Evolutionary conservation across 1,140 invertebrate genomes (phyloP).

Genomic region (Diprion similis): DNA sequence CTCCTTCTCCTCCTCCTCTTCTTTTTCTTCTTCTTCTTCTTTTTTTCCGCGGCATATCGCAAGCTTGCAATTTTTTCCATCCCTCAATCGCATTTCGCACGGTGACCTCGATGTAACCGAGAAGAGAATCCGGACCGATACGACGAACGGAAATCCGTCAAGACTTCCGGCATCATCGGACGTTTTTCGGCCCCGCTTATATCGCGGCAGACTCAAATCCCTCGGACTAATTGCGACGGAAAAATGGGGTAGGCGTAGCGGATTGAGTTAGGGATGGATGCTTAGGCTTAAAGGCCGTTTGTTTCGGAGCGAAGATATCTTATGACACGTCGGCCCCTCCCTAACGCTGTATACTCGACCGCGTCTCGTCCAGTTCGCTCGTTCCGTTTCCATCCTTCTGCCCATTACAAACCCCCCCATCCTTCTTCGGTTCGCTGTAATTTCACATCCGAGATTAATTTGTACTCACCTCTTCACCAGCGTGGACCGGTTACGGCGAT

Average conservation of each 20-base stretch:
- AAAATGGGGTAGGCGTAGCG: not conserved
- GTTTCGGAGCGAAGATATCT: constrained; percentile 4
- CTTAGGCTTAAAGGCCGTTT: not conserved
- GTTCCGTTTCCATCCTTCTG: not conserved
- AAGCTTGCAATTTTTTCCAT: too few relatives aligned
- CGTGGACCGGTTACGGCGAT: too few relatives aligned
- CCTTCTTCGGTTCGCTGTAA: not conserved
- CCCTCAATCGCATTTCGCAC: not conserved
- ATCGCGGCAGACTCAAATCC: not conserved
- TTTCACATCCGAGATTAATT: not conserved
- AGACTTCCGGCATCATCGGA: constrained; percentile 31
- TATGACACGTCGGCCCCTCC: constrained; percentile 3
- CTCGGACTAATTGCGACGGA: constrained; percentile 7
- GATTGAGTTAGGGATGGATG: constrained; percentile 5
- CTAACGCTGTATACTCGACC: not conserved
- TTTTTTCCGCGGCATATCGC: too few relatives aligned
- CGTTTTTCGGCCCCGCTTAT: not conserved
- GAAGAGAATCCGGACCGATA: not conserved
- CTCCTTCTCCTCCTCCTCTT: not conserved
- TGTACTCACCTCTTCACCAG: not conserved
- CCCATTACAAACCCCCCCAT: not conserved
- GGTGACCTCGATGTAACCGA: not conserved
- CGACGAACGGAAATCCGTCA: not conserved
- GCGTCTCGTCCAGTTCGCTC: not conserved
- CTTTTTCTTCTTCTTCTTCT: too few relatives aligned